Evolutionary conservation across 2,113 vertebrate species (phyloP).

Genomic region (Hyla sarda): DNA sequence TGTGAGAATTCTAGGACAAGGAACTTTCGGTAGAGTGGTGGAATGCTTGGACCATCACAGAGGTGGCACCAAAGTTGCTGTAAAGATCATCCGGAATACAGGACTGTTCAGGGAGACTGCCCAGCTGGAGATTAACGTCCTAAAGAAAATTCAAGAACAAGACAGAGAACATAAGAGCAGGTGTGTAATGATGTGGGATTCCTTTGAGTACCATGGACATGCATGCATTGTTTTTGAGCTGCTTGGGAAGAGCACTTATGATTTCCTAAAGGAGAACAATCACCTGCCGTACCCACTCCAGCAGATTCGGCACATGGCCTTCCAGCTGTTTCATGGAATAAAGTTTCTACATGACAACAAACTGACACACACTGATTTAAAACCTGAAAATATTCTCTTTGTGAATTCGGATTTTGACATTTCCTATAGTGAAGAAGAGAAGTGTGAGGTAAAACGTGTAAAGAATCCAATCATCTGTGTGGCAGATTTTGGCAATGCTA

Average conservation of each 20-base stretch:
- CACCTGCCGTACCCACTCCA: conserved; percentile 79
- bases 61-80: conserved; percentile 77
- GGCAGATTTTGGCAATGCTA: conserved; percentile 79
- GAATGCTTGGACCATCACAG: conserved; percentile 81
- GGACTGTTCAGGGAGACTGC: conserved; percentile 81
- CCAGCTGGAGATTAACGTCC: conserved; percentile 79
- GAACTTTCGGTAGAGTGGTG: conserved; percentile 83
- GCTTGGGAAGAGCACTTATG: conserved; percentile 81
- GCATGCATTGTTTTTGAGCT: conserved; percentile 84
- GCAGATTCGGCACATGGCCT: conserved; percentile 82
- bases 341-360: conserved; percentile 80
- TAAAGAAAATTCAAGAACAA: conserved; percentile 82
- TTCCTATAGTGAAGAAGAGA: conserved; percentile 81
- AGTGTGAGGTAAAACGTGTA: conserved; percentile 78
- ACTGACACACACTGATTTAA: conserved; percentile 82
- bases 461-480: conserved; percentile 79
- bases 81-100: conserved; percentile 82
- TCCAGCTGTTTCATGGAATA: conserved; percentile 80
- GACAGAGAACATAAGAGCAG: conserved; percentile 82
- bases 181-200: conserved; percentile 81
- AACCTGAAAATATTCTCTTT: conserved; percentile 82
- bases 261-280: conserved; percentile 83
- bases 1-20: conserved; percentile 78
- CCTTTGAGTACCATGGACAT: conserved; percentile 84
- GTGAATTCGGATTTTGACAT: conserved; percentile 80